Evolutionary conservation across 1,140 invertebrate genomes (phyloP).

Genomic region (Formica selysi): DNA sequence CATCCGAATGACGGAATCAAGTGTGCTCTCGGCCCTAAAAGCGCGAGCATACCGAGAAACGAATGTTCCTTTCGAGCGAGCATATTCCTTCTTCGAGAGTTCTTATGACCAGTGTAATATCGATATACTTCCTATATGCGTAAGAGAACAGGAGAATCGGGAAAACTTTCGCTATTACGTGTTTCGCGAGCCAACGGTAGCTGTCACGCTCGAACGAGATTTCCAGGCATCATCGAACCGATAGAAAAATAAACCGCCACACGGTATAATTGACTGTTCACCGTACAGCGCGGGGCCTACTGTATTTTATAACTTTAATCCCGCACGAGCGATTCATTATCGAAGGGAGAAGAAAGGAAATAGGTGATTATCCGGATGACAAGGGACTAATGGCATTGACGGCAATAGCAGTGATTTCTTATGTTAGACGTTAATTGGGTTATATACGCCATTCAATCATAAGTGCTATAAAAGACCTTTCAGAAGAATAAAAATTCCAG

Average conservation of each 20-base stretch:
- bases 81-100: neutral
- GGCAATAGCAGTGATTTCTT: constrained; percentile 6
- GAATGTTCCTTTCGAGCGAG: neutral
- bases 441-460: neutral
- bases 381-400: constrained; percentile 38
- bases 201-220: constrained; percentile 34
- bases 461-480: neutral
- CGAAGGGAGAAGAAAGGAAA: constrained; percentile 21
- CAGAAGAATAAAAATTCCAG: neutral
- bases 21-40: constrained; percentile 13
- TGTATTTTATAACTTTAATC: constrained; percentile 9
- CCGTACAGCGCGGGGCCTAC: neutral
- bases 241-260: constrained; percentile 25
- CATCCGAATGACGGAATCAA: constrained; percentile 26
- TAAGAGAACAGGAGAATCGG: neutral
- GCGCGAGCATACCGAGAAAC: neutral
- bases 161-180: constrained; percentile 73
- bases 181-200: constrained; percentile 66
- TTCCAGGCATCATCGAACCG: constrained; percentile 41
- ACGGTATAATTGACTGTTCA: neutral
- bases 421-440: neutral
- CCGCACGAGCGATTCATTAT: neutral
- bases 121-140: constrained; percentile 47
- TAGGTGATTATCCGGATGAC: constrained; percentile 31
- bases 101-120: neutral